These are phyloP conservation scores for Marmota monax DNA, from an alignment of 2,113 vertebrate species.

Conservation along the genomic window DNA sequence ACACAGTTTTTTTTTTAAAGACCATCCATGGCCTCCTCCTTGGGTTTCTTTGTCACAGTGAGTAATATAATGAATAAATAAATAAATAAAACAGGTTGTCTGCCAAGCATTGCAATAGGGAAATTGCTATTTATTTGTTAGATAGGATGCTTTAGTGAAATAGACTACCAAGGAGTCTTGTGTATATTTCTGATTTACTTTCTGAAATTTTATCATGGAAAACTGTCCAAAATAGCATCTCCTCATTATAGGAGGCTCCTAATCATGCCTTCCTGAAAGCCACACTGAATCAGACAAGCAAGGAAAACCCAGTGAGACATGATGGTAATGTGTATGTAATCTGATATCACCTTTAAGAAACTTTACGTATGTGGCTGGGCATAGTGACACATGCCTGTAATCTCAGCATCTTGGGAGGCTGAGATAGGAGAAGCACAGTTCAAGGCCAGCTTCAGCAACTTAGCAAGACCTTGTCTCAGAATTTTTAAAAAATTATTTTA, in stretches of 20 bases:
- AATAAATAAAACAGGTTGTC: conserved; percentile 23
- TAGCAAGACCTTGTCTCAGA: too few relatives aligned
- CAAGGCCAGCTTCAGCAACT: too few relatives aligned
- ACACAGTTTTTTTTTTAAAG: conserved; percentile 27
- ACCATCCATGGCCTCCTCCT: not conserved
- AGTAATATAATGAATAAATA: conserved; percentile 41
- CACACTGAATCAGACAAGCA: not conserved
- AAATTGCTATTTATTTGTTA: conserved; percentile 60
- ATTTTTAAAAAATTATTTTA: too few relatives aligned
- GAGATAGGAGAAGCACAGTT: too few relatives aligned
- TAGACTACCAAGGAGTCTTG: conserved; percentile 43
- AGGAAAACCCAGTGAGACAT: not conserved
- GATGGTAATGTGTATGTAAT: not conserved
- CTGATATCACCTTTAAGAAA: conserved; percentile 42
- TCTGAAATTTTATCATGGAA: conserved; percentile 46
- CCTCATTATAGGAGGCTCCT: conserved; percentile 1
- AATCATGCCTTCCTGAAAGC: not conserved
- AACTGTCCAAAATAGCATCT: conserved; percentile 24
- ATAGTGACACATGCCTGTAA: too few relatives aligned
- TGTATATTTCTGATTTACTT: conserved; percentile 50
- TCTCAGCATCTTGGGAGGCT: too few relatives aligned
- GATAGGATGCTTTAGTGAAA: conserved; percentile 7
- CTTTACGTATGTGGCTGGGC: not conserved
- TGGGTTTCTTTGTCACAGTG: conserved; percentile 44
- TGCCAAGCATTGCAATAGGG: conserved; percentile 35